Percentiles rank a stretch among this genome's conserved stretches.
phyloP scores from a whole-genome alignment of 2,113 vertebrate genomes.

The Centrocercus urophasianus region DNA sequence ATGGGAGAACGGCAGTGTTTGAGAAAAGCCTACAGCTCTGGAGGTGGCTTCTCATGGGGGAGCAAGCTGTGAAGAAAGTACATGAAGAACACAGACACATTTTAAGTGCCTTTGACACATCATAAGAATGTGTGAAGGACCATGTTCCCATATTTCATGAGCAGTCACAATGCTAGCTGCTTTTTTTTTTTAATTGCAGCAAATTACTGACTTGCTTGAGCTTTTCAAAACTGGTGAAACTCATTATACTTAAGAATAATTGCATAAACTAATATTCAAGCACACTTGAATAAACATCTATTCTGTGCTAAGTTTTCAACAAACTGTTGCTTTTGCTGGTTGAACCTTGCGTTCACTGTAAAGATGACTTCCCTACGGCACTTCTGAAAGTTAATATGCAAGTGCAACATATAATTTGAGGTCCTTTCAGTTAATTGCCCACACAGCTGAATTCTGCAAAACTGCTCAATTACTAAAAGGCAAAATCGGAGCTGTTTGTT shows the following conservation, averaged over 20 bases:
- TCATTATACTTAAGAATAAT: not conserved
- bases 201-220: slow-evolving; percentile 8
- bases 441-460: slow-evolving; percentile 9
- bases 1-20: not conserved
- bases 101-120: not conserved
- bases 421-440: not conserved
- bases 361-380: not conserved
- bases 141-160: not conserved
- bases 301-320: not conserved
- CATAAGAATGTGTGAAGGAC: not conserved
- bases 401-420: not conserved
- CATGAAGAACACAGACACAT: not conserved
- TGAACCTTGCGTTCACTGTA: not conserved
- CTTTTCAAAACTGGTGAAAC: not conserved
- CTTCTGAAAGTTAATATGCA: not conserved
- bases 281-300: not conserved
- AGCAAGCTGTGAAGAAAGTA: slow-evolving; percentile 21
- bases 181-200: not conserved
- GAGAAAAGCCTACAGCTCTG: not conserved
- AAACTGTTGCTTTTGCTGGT: not conserved
- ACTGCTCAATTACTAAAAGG: not conserved
- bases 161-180: not conserved
- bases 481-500: slow-evolving; percentile 32
- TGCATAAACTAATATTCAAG: not conserved
- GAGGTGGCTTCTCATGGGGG: not conserved